Conservation (phyloP, 2,113 vertebrate species). For the Xenotilapia longispinis region DNA sequence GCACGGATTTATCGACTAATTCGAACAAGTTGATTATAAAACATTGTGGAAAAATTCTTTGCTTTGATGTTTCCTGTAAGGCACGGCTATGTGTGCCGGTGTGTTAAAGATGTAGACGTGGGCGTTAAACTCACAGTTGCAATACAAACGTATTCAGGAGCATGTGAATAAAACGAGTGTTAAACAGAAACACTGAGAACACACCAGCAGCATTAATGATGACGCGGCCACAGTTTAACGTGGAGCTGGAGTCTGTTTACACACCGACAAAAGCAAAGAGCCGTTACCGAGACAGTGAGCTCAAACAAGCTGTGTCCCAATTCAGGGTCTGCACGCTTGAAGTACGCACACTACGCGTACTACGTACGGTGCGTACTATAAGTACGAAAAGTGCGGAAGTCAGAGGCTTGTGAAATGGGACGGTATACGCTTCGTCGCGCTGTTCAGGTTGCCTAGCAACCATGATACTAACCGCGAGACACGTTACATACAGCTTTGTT, state of each 20-base stretch:
- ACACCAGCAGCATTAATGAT: background rate
- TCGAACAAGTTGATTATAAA: background rate
- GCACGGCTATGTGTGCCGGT: background rate
- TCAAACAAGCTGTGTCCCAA: too few species aligned
- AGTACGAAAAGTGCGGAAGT: too few species aligned
- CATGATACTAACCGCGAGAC: too few species aligned
- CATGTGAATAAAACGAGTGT: background rate
- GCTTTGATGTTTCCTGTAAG: background rate
- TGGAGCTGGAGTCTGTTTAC: background rate
- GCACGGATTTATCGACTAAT: background rate
- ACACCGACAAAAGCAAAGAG: background rate
- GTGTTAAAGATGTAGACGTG: background rate
- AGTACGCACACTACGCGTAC: too few species aligned
- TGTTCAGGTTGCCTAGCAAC: too few species aligned
- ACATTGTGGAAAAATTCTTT: background rate
- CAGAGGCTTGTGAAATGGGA: too few species aligned
- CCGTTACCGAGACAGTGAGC: background rate
- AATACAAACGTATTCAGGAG: background rate
- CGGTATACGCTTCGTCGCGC: too few species aligned
- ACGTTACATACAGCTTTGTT: too few species aligned
- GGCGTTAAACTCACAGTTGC: background rate
- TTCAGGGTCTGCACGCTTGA: too few species aligned
- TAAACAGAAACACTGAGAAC: background rate
- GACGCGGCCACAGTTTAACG: background rate
- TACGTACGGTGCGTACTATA: too few species aligned